Conservation (phyloP, 37 sponge, comb jelly and placozoan species). For the Oopsacas minuta region DNA sequence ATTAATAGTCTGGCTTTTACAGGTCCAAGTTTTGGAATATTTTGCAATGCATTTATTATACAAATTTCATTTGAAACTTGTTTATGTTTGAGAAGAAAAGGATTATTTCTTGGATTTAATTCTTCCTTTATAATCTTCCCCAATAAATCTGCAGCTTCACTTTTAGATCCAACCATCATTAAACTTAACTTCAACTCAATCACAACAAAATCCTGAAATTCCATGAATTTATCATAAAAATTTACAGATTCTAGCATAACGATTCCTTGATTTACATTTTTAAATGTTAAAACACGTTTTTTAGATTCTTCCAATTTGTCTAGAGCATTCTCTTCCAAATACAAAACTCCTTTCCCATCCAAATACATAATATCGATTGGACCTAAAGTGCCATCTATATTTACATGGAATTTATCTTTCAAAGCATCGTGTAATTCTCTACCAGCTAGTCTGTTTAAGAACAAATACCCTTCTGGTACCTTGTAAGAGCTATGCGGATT, state of each 20-base stretch:
- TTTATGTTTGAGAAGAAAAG: not conserved
- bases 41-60: not conserved
- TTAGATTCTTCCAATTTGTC: not conserved
- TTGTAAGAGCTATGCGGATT: not conserved
- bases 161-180: slow-evolving; percentile 18
- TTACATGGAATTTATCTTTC: not conserved
- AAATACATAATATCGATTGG: not conserved
- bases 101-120: slow-evolving; percentile 7
- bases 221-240: not conserved
- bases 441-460: not conserved
- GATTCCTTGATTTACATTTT: not conserved
- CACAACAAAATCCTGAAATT: not conserved
- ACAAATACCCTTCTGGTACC: not conserved
- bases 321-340: not conserved
- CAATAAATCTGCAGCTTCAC: not conserved
- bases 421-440: not conserved
- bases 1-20: not conserved
- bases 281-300: not conserved
- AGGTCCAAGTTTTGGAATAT: not conserved
- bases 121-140: not conserved
- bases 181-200: not conserved
- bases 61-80: not conserved
- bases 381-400: not conserved
- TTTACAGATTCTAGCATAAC: not conserved
- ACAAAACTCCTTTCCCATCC: slow-evolving; percentile 4